These are phyloP conservation scores for Pachycephala philippinensis DNA, from an alignment of 2,113 vertebrate species.

Conservation along the genomic window DNA sequence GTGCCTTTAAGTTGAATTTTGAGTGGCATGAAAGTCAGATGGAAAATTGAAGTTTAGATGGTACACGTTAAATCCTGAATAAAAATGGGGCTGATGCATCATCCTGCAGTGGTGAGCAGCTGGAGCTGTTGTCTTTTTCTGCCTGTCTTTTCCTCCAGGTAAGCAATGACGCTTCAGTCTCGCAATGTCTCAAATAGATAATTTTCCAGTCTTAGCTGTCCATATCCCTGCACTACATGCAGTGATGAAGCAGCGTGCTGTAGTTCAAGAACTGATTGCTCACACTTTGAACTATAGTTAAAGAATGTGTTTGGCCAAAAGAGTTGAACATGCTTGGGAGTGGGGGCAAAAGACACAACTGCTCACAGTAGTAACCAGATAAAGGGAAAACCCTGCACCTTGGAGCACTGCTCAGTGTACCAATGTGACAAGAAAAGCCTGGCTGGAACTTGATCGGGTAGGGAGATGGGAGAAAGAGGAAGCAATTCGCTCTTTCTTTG, in stretches of 20 bases:
- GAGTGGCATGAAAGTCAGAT: not conserved
- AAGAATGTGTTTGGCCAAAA: not conserved
- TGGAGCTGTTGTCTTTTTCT: not conserved
- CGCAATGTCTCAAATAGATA: not conserved
- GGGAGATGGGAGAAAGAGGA: not conserved
- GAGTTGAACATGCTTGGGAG: not conserved
- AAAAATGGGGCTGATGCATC: not conserved
- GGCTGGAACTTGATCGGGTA: not conserved
- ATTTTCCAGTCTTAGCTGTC: not conserved
- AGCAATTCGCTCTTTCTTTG: not conserved
- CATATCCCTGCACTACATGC: not conserved
- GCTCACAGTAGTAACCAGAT: not conserved
- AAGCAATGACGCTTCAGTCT: not conserved
- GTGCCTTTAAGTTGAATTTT: not conserved
- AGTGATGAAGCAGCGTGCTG: not conserved
- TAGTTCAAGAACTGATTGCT: not conserved
- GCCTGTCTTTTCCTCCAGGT: not conserved
- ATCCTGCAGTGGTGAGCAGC: not conserved
- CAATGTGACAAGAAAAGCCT: not conserved
- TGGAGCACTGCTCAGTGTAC: not conserved
- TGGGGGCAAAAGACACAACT: not conserved
- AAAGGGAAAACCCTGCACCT: not conserved
- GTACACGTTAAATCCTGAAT: not conserved
- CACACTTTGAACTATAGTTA: not conserved
- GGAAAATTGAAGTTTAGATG: not conserved